Percentiles rank a stretch among this genome's conserved stretches.
These are phyloP conservation scores for Cossypha polioptera DNA, from an alignment of 2,797 vertebrate species.

Conservation along the genomic window DNA sequence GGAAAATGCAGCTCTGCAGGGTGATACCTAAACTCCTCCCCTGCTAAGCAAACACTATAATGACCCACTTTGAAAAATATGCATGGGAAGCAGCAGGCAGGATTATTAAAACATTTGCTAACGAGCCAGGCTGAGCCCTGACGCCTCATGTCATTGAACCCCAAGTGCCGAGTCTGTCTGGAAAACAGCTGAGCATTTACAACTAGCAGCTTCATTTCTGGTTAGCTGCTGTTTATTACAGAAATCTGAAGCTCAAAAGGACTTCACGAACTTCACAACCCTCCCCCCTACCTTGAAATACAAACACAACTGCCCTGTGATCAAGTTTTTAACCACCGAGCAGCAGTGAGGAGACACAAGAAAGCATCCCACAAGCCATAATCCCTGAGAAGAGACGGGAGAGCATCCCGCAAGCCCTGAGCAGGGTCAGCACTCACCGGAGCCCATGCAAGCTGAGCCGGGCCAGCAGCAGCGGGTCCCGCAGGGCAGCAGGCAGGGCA, in stretches of 20 bases:
- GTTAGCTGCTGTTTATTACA: not conserved
- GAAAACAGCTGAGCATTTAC: not conserved
- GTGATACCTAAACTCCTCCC: not conserved
- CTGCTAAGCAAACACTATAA: not conserved
- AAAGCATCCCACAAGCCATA: not conserved
- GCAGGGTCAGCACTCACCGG: conserved; percentile 12
- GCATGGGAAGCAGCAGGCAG: not conserved
- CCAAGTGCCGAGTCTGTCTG: not conserved
- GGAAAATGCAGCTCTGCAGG: not conserved
- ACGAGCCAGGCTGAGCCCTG: not conserved
- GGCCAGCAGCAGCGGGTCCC: not conserved
- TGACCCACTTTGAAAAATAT: not conserved
- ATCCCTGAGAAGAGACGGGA: fast-evolving
- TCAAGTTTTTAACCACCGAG: not conserved
- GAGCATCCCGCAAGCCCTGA: not conserved
- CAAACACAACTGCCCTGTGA: not conserved
- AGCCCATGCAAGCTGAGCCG: not conserved
- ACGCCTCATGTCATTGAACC: not conserved
- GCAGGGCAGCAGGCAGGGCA: too few species aligned
- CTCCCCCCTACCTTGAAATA: not conserved
- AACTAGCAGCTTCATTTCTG: not conserved
- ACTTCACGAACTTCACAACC: not conserved
- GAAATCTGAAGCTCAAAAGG: not conserved
- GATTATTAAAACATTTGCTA: not conserved
- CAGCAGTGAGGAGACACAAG: not conserved